phyloP scores from a whole-genome alignment of 2,797 vertebrate species.

The Crypturellus tataupa region DNA sequence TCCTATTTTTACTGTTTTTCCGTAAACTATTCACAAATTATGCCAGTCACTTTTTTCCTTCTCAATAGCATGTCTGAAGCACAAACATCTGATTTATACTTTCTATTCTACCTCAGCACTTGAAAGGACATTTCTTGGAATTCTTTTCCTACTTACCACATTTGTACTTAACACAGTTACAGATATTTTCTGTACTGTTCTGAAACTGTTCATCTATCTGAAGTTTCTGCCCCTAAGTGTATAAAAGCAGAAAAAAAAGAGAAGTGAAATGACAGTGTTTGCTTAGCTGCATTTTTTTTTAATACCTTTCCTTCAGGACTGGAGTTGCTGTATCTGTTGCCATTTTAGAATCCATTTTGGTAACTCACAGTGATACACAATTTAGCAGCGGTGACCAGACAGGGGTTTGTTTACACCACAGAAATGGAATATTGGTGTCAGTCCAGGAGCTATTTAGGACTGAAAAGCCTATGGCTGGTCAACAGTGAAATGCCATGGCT shows the following conservation, averaged over 20 bases:
- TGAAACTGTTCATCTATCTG: constrained; percentile 88
- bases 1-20: not conserved
- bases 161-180: constrained; percentile 89
- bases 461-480: not conserved
- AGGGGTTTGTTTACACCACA: not conserved
- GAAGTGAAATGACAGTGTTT: not conserved
- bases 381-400: not conserved
- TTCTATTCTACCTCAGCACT: not conserved
- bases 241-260: not conserved
- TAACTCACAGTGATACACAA: not conserved
- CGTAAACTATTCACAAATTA: not conserved
- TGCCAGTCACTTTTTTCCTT: not conserved
- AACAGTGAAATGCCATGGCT: not conserved
- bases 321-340: not conserved
- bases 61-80: not conserved
- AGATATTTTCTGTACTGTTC: constrained; percentile 87
- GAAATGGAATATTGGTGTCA: not conserved
- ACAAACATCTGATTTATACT: not conserved
- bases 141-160: constrained; percentile 87
- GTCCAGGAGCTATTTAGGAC: not conserved
- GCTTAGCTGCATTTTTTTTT: not conserved
- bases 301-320: not conserved
- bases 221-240: constrained; percentile 88
- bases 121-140: not conserved
- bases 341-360: not conserved